Conservation (phyloP, 1,140 invertebrate genomes). For the Drosophila quadrilineata region DNA sequence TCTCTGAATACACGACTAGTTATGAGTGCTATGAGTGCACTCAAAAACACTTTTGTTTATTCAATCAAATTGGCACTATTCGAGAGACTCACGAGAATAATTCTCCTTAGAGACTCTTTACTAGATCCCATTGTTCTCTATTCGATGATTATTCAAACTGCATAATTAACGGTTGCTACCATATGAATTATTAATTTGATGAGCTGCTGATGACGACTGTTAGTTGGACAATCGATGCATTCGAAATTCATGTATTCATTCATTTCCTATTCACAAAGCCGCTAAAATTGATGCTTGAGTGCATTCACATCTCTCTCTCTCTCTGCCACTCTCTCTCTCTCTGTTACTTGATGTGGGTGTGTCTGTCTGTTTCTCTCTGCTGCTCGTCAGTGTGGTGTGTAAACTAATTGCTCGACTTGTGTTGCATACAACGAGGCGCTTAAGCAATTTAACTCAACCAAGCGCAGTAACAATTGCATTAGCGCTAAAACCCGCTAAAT, state of each 20-base stretch:
- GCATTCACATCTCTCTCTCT: no score
- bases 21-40: neutral
- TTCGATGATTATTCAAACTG: neutral
- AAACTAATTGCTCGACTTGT: slow-evolving; percentile 27
- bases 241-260: slow-evolving; percentile 7
- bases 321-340: no score
- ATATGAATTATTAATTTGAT: no score
- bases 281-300: slow-evolving; percentile 18
- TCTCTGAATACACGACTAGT: neutral
- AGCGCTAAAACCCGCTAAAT: slow-evolving; percentile 20
- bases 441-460: slow-evolving; percentile 10
- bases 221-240: neutral
- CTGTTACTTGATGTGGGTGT: no score
- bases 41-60: slow-evolving; percentile 13
- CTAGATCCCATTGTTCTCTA: neutral
- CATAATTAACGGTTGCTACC: neutral
- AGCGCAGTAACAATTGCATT: slow-evolving; percentile 30
- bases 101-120: no score
- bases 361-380: neutral
- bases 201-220: no score
- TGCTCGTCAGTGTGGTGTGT: neutral
- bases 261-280: slow-evolving; percentile 25
- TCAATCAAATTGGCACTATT: no score
- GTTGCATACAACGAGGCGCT: neutral
- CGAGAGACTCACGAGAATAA: no score